Conservation (phyloP, 1,140 invertebrate species). For the Harlomillsia oculata region DNA sequence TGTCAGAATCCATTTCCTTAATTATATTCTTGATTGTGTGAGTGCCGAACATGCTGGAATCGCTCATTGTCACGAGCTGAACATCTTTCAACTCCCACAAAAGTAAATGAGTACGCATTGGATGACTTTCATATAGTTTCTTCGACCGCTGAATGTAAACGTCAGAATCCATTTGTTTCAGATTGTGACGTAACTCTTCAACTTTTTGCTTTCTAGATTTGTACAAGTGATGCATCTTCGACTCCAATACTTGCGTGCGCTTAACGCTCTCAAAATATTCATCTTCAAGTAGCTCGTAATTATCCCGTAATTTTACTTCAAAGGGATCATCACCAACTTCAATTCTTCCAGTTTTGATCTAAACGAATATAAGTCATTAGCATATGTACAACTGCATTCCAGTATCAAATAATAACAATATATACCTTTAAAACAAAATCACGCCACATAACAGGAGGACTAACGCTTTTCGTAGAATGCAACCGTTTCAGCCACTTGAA, state of each 20-base stretch:
- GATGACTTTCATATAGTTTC: slow-evolving; percentile 56
- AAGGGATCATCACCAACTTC: slow-evolving; percentile 97
- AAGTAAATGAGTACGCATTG: slow-evolving; percentile 65
- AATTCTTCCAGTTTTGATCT: slow-evolving; percentile 71
- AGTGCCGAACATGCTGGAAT: slow-evolving; percentile 72
- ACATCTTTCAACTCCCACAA: slow-evolving; percentile 69
- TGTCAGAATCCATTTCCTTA: slow-evolving; percentile 68
- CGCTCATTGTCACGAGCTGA: slow-evolving; percentile 73
- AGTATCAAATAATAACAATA: not conserved
- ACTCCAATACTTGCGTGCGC: slow-evolving; percentile 77
- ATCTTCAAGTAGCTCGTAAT: slow-evolving; percentile 90
- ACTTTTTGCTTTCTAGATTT: slow-evolving; percentile 75
- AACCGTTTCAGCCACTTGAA: slow-evolving; percentile 86
- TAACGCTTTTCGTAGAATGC: slow-evolving; percentile 57
- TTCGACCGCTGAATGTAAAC: slow-evolving; percentile 89
- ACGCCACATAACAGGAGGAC: slow-evolving; percentile 50
- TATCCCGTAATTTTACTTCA: slow-evolving; percentile 89
- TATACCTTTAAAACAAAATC: slow-evolving; percentile 78
- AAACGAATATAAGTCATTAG: slow-evolving; percentile 6
- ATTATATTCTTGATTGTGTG: slow-evolving; percentile 65
- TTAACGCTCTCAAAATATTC: slow-evolving; percentile 93
- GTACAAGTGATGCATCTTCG: slow-evolving; percentile 69
- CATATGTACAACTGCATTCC: not conserved
- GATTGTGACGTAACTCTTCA: slow-evolving; percentile 75
- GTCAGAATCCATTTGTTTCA: slow-evolving; percentile 81